Percentiles rank a stretch among this genome's conserved stretches.
Evolutionary conservation across 2,797 vertebrate species (phyloP).

Genomic region (Semotilus atromaculatus): DNA sequence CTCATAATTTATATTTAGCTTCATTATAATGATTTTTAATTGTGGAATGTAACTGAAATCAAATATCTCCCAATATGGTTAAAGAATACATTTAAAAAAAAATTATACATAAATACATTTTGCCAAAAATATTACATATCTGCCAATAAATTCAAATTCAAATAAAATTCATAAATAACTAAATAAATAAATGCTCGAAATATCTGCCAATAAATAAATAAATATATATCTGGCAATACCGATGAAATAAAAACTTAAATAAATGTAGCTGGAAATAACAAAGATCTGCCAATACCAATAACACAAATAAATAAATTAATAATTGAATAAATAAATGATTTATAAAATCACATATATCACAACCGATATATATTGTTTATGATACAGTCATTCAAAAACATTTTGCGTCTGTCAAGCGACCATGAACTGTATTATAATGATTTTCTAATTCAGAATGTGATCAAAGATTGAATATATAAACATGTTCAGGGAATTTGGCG

Average conservation of each 20-base stretch:
- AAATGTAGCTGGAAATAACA: not conserved
- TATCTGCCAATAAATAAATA: not conserved
- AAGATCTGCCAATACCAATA: not conserved
- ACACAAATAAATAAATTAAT: not conserved
- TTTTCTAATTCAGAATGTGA: not conserved
- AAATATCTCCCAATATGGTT: not conserved
- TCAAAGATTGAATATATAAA: not conserved
- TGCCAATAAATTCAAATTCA: no score
- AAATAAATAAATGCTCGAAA: not conserved
- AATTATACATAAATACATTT: not conserved
- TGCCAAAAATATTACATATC: not conserved
- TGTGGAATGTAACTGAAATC: not conserved
- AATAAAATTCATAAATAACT: not conserved
- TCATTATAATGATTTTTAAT: not conserved
- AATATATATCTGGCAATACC: not conserved
- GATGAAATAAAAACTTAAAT: not conserved
- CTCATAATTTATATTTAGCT: not conserved
- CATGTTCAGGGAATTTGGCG: not conserved
- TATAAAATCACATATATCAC: not conserved
- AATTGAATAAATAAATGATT: not conserved
- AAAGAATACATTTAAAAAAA: not conserved
- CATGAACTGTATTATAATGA: not conserved
- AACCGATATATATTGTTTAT: not conserved
- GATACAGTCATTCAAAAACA: not conserved
- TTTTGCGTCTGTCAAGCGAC: not conserved